Percentiles rank a stretch among this genome's conserved stretches.
Conservation (phyloP, 2,888 invertebrate species). For the Phrixothrix hirtus region DNA sequence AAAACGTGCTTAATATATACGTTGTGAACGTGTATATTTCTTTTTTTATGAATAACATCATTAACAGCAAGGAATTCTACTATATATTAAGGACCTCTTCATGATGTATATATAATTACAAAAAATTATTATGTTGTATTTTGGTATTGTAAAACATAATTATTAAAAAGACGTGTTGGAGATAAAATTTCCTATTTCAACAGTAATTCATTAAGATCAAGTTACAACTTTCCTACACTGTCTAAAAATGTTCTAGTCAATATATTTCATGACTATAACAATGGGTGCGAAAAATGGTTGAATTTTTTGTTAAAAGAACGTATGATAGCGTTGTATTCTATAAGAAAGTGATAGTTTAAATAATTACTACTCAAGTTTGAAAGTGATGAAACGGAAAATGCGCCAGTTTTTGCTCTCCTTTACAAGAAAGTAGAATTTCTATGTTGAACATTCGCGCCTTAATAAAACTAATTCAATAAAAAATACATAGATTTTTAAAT, state of each 20-base stretch:
- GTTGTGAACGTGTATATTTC: conserved; percentile 5
- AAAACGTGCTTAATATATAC: conserved; percentile 10
- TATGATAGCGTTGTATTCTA: too few species aligned
- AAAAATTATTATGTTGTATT: conserved; percentile 9
- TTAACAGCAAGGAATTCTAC: conserved; percentile 12
- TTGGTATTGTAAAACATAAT: conserved; percentile 10
- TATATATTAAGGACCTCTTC: conserved; percentile 14
- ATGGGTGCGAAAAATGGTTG: too few species aligned
- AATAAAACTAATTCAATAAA: too few species aligned
- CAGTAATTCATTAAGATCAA: conserved; percentile 12
- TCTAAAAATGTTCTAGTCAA: conserved; percentile 1
- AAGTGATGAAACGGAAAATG: conserved; percentile 28
- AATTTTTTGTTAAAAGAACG: too few species aligned
- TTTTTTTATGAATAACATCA: conserved; percentile 17
- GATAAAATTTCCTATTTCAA: conserved; percentile 12
- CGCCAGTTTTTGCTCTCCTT: conserved; percentile 18
- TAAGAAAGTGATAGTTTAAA: conserved; percentile 10
- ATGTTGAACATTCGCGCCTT: conserved; percentile 17
- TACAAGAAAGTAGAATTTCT: conserved; percentile 24
- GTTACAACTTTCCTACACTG: conserved; percentile 9
- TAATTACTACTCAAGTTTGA: conserved; percentile 3
- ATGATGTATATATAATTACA: conserved; percentile 16
- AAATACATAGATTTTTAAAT: too few species aligned
- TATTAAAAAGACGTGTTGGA: conserved; percentile 7
- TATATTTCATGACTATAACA: conserved; percentile 1